A percentile compares a stretch with the other conserved stretches of the same genome.
Conservation (phyloP, 37 sponge, comb jelly and placozoan genomes). For the Halisarca cf. caerulea region DNA sequence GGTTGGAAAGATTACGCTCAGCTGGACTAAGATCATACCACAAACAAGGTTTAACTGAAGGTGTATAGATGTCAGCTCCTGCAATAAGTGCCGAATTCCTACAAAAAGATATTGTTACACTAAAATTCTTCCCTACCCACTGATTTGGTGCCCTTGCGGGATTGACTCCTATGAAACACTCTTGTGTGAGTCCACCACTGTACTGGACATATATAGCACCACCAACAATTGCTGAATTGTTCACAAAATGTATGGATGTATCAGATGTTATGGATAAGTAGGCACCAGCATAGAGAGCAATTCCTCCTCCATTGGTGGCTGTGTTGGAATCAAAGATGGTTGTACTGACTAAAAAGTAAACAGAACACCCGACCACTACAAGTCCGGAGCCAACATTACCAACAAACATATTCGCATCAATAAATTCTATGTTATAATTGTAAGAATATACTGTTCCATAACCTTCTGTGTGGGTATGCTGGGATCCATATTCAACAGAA, state of each 20-base stretch:
- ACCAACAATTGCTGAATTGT: neutral
- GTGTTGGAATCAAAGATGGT: neutral
- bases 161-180: too few relatives aligned
- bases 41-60: neutral
- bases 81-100: neutral
- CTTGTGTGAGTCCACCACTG: neutral
- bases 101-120: neutral
- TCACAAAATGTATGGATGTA: neutral
- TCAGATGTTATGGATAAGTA: neutral
- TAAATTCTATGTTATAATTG: neutral
- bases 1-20: too few relatives aligned
- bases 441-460: neutral
- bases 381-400: neutral
- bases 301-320: conserved; percentile 7
- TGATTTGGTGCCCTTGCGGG: too few relatives aligned
- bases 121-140: too few relatives aligned
- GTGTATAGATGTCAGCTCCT: neutral
- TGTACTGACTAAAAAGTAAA: neutral
- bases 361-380: neutral
- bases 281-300: neutral
- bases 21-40: neutral
- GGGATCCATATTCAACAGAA: too few relatives aligned
- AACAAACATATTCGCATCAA: neutral
- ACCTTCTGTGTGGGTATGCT: neutral
- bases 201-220: neutral